Evolutionary conservation across 2,797 vertebrate species (phyloP).

Genomic region (Cryptoblepharus egeriae): DNA sequence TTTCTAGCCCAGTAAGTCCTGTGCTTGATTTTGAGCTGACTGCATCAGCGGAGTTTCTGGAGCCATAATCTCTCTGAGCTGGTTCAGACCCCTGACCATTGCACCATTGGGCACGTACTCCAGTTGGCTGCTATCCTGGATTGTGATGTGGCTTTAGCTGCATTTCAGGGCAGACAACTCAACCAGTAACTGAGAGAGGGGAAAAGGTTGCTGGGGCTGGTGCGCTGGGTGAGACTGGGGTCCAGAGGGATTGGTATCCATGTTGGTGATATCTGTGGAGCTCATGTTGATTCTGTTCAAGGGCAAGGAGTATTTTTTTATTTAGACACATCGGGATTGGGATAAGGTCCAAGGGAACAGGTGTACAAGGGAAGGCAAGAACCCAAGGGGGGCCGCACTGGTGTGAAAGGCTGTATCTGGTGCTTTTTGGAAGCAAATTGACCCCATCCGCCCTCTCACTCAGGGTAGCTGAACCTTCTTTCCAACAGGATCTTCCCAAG

Average conservation of each 20-base stretch:
- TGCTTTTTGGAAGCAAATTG: too few species aligned
- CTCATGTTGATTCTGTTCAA: background rate
- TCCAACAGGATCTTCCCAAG: too few species aligned
- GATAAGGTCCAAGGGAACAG: background rate
- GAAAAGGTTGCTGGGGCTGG: background rate
- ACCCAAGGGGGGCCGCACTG: background rate
- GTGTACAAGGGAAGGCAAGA: background rate
- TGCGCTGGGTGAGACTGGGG: background rate
- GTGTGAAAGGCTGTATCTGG: too few species aligned
- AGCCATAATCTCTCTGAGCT: fast-evolving
- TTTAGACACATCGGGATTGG: background rate
- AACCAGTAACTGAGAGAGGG: background rate
- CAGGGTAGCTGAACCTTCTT: too few species aligned
- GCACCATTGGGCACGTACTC: fast-evolving
- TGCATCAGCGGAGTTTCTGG: background rate
- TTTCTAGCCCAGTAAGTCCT: conserved; percentile 24
- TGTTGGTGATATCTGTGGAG: background rate
- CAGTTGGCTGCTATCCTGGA: background rate
- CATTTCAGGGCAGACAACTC: too few species aligned
- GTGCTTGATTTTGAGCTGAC: background rate
- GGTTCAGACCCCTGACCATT: fast-evolving
- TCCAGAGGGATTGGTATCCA: too few species aligned
- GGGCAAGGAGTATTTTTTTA: background rate
- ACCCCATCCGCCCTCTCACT: too few species aligned
- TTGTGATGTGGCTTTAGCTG: background rate